These are phyloP conservation scores for Psittacula cyanocephala DNA, from an alignment of 2,113 vertebrate genomes.

Conservation along the genomic window DNA sequence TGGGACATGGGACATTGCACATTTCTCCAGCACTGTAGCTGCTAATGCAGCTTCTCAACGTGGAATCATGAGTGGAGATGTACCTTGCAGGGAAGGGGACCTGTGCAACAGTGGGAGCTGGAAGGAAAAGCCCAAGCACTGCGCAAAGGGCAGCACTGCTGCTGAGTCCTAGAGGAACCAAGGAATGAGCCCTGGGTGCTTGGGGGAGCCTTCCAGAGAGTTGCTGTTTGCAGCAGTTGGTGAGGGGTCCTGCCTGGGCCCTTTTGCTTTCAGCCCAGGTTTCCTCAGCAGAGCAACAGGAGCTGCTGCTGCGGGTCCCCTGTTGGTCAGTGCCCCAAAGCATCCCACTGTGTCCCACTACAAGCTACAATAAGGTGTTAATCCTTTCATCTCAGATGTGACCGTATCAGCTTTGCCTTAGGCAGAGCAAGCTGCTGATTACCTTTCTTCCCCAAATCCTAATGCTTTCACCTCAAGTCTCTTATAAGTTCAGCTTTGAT, in stretches of 20 bases:
- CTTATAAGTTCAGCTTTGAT: not conserved
- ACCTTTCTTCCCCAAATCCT: not conserved
- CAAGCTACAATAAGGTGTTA: not conserved
- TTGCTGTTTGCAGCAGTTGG: not conserved
- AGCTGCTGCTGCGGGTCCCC: not conserved
- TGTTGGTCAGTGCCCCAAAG: not conserved
- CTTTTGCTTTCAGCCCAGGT: not conserved
- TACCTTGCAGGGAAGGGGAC: not conserved
- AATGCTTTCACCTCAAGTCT: not conserved
- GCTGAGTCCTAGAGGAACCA: not conserved
- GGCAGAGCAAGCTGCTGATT: not conserved
- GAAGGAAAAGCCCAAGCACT: not conserved
- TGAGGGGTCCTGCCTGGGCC: not conserved
- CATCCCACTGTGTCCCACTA: not conserved
- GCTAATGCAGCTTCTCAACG: not conserved
- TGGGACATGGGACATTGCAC: not conserved
- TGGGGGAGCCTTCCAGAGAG: too few relatives aligned
- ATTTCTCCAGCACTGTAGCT: not conserved
- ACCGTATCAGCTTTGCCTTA: not conserved
- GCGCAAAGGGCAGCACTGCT: not conserved
- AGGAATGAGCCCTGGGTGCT: not conserved
- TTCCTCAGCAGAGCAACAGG: not conserved
- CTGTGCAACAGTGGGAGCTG: not conserved
- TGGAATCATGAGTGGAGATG: too few relatives aligned
- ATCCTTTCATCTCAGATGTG: not conserved